Conservation (phyloP, 2,113 vertebrate genomes). For the Hydrolagus affinis region DNA sequence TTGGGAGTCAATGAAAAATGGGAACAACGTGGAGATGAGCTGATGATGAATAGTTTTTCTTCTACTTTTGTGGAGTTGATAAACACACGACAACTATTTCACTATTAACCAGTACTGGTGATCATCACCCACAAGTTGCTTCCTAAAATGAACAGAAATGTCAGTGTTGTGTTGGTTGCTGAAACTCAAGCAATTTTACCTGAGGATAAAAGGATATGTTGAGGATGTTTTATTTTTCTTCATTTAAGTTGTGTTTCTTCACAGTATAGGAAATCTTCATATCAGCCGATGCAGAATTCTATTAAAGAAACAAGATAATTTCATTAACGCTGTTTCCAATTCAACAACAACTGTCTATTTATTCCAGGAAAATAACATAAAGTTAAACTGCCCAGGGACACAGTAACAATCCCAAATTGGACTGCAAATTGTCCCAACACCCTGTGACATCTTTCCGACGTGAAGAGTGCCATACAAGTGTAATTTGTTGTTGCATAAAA, state of each 20-base stretch:
- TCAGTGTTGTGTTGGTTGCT: not conserved
- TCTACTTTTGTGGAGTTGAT: conserved; percentile 48
- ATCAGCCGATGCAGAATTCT: not conserved
- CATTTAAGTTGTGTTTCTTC: conserved; percentile 23
- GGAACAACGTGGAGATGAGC: conserved; percentile 45
- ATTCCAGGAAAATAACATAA: not conserved
- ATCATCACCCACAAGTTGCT: not conserved
- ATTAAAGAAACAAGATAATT: not conserved
- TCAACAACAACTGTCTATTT: not conserved
- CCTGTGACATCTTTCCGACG: too few relatives aligned
- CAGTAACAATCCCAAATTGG: not conserved
- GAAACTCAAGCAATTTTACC: not conserved
- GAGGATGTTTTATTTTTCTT: not conserved
- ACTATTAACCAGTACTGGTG: conserved; percentile 42
- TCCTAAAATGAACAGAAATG: not conserved
- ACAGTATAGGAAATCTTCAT: conserved; percentile 21
- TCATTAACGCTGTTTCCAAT: not conserved
- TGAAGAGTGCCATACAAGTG: too few relatives aligned
- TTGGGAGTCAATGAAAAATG: conserved; percentile 51
- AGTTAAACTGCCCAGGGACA: not conserved
- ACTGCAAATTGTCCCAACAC: not conserved
- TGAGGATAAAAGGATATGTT: too few relatives aligned
- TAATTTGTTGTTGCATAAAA: too few relatives aligned
- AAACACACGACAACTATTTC: conserved; percentile 54
- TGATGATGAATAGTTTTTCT: conserved; percentile 39